A percentile compares a stretch with the other conserved stretches of the same genome.
Conservation (phyloP, 2,888 invertebrate species). For the Noctua janthina region DNA sequence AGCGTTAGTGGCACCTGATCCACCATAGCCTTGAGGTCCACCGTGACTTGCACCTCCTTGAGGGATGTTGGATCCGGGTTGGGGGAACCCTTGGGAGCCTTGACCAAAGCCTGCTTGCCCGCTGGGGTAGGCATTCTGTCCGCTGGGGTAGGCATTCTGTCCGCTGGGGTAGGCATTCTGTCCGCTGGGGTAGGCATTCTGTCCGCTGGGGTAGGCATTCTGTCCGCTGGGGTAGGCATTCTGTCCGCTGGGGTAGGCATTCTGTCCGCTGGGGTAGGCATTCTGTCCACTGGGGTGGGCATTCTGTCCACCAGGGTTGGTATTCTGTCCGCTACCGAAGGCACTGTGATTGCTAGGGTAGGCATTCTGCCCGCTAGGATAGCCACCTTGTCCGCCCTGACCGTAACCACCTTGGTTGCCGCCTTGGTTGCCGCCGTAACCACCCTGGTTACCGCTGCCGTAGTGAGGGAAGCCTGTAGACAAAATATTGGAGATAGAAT, state of each 20-base stretch:
- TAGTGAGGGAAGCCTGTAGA: constrained; percentile 47
- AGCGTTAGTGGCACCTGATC: constrained; percentile 37
- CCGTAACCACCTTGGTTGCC: constrained; percentile 40
- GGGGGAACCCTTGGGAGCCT: constrained; percentile 51
- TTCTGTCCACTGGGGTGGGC: constrained; percentile 7
- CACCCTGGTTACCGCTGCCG: constrained; percentile 22
- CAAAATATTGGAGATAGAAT: neutral
- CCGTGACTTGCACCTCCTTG: constrained; percentile 35
- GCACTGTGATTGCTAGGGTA: constrained; percentile 2
- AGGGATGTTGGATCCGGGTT: constrained; percentile 48
- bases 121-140: neutral
- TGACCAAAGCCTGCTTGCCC: constrained; percentile 42
- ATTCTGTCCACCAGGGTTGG: neutral
- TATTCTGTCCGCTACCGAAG: neutral
- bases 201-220: constrained; percentile 1
- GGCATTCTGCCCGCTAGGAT: constrained; percentile 1
- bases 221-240: neutral
- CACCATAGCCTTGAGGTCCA: constrained; percentile 20
- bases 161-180: constrained; percentile 4
- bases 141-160: constrained; percentile 9
- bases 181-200: neutral
- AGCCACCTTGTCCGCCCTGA: constrained; percentile 22
- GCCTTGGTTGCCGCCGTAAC: constrained; percentile 10
- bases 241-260: constrained; percentile 12
- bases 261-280: neutral